Conservation (phyloP, 2,113 vertebrate species). For the Perca fluviatilis region DNA sequence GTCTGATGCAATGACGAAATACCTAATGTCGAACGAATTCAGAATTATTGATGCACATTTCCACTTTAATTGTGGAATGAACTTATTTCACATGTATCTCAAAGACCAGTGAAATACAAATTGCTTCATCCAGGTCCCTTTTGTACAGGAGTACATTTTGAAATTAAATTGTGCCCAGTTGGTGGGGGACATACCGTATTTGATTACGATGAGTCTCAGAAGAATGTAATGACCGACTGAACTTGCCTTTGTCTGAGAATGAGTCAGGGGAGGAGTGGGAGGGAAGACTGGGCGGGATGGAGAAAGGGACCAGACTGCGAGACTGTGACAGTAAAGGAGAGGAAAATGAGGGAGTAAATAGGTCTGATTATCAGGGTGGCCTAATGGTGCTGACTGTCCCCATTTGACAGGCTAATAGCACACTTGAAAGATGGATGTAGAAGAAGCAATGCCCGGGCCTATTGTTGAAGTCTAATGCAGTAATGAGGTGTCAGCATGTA, state of each 20-base stretch:
- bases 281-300: conserved; percentile 12
- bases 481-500: conserved; percentile 85
- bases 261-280: conserved; percentile 40
- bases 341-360: conserved; percentile 79
- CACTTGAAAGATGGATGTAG: conserved; percentile 83
- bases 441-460: conserved; percentile 69
- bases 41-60: conserved; percentile 16
- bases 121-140: conserved; percentile 33
- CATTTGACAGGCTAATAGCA: conserved; percentile 83
- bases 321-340: conserved; percentile 66
- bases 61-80: conserved; percentile 33
- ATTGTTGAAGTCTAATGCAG: conserved; percentile 77
- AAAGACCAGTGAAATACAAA: conserved; percentile 37
- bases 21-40: conserved; percentile 8
- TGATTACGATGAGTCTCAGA: conserved; percentile 53
- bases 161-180: conserved; percentile 52
- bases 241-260: conserved; percentile 63
- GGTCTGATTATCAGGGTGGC: conserved; percentile 80
- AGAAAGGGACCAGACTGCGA: conserved; percentile 50
- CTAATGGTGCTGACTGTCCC: conserved; percentile 79
- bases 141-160: conserved; percentile 51
- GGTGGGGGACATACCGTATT: conserved; percentile 38
- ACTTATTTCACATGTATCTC: conserved; percentile 28
- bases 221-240: conserved; percentile 56
- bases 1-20: conserved; percentile 15